Conservation (phyloP, 2,888 invertebrate genomes). For the Charanyca ferruginea region DNA sequence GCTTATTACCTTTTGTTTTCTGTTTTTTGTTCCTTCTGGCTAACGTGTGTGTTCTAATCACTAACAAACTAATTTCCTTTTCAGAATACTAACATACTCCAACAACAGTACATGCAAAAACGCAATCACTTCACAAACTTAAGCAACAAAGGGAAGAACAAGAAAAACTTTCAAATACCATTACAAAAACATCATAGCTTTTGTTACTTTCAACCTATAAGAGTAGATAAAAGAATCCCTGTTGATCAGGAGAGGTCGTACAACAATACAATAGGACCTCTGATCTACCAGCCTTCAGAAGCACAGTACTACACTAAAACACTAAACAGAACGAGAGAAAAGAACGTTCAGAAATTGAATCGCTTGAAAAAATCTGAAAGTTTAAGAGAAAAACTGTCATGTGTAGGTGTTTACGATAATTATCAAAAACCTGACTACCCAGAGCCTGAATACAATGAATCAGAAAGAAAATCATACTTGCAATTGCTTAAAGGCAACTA, state of each 20-base stretch:
- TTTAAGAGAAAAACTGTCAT: constrained; percentile 87
- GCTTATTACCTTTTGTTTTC: constrained; percentile 72
- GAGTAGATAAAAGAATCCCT: constrained; percentile 90
- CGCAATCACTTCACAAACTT: constrained; percentile 90
- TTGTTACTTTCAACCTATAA: constrained; percentile 93
- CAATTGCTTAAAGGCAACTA: constrained; percentile 87
- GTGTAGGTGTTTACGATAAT: constrained; percentile 88
- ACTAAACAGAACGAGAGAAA: constrained; percentile 87
- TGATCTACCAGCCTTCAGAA: constrained; percentile 86
- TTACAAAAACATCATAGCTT: constrained; percentile 93
- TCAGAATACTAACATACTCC: constrained; percentile 92
- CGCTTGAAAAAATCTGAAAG: constrained; percentile 89
- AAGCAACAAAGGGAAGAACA: constrained; percentile 88
- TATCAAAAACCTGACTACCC: constrained; percentile 88
- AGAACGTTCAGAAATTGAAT: constrained; percentile 86
- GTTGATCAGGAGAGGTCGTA: constrained; percentile 86
- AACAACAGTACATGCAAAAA: constrained; percentile 91
- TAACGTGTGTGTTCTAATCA: constrained; percentile 73
- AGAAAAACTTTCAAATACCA: constrained; percentile 92
- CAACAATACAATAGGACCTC: constrained; percentile 87
- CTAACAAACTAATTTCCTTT: constrained; percentile 86
- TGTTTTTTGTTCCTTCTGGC: constrained; percentile 58
- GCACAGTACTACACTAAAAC: constrained; percentile 88
- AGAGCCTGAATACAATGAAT: constrained; percentile 85
- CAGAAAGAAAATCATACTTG: constrained; percentile 86